Evolutionary conservation across 2,113 vertebrate species (phyloP).

Genomic region (Protomyctophum bolini): DNA sequence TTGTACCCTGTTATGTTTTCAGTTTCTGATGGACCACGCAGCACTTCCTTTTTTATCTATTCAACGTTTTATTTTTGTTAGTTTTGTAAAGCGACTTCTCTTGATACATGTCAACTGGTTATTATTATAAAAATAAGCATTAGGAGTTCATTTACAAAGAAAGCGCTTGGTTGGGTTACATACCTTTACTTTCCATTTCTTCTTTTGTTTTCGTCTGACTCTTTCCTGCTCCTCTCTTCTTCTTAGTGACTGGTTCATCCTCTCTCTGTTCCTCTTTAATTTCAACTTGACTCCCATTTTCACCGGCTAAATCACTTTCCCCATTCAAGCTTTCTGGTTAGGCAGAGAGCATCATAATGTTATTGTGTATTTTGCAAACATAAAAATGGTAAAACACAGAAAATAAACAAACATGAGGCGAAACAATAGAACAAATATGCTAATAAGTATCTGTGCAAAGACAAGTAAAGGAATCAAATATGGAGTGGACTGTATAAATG

Average conservation of each 20-base stretch:
- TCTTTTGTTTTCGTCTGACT: slow-evolving; percentile 52
- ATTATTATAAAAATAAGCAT: too few species aligned
- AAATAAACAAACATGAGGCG: not conserved
- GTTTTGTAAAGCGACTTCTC: too few species aligned
- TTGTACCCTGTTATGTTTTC: too few species aligned
- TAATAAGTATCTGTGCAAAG: not conserved
- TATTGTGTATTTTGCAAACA: not conserved
- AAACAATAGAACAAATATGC: not conserved
- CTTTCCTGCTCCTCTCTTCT: slow-evolving; percentile 53
- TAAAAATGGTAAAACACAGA: not conserved
- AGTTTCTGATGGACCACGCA: too few species aligned
- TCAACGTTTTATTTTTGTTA: too few species aligned
- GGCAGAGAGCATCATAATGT: not conserved
- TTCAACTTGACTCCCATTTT: not conserved
- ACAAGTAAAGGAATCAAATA: too few species aligned
- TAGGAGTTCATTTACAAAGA: too few species aligned
- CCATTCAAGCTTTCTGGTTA: slow-evolving; percentile 49
- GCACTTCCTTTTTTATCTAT: too few species aligned
- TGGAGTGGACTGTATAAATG: too few species aligned
- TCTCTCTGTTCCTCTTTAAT: slow-evolving; percentile 69
- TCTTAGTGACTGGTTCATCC: slow-evolving; percentile 66
- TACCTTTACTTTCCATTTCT: slow-evolving; percentile 66
- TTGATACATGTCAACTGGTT: too few species aligned
- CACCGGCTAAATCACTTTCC: not conserved
- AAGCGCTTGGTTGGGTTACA: too few species aligned